Conservation (phyloP, 2,113 vertebrate species). For the Dasypus novemcinctus region DNA sequence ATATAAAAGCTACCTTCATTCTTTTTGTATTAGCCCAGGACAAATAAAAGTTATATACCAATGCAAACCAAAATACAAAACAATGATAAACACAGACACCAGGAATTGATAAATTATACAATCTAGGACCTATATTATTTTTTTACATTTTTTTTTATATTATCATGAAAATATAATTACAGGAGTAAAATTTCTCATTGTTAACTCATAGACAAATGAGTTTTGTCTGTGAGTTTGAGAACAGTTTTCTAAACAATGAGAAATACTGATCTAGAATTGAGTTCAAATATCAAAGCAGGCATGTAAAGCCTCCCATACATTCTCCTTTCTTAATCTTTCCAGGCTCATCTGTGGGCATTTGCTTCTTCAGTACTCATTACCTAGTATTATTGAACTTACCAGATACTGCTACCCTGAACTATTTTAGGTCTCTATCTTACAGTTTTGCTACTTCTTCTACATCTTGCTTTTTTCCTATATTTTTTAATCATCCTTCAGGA, state of each 20-base stretch:
- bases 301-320: rapidly evolving
- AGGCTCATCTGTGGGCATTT: neutral
- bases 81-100: neutral
- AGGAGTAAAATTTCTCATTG: neutral
- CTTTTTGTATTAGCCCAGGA: neutral
- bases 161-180: neutral
- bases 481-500: constrained; percentile 24
- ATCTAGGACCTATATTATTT: neutral
- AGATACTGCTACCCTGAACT: neutral
- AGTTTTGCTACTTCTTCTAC: neutral
- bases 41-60: neutral
- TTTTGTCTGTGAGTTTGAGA: neutral
- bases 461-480: neutral
- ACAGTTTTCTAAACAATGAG: neutral
- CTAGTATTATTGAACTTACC: neutral
- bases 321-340: neutral
- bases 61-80: neutral
- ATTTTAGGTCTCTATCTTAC: neutral
- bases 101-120: neutral
- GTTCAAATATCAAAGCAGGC: neutral
- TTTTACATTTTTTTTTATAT: neutral
- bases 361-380: neutral
- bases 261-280: neutral
- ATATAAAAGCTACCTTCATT: neutral
- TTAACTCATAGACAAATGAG: constrained; percentile 5